Evolutionary conservation across 2,113 vertebrate species (phyloP), one percentile per base, ranked within the genome.

Genomic region (Anarhynchus alexandrinus): DNA sequence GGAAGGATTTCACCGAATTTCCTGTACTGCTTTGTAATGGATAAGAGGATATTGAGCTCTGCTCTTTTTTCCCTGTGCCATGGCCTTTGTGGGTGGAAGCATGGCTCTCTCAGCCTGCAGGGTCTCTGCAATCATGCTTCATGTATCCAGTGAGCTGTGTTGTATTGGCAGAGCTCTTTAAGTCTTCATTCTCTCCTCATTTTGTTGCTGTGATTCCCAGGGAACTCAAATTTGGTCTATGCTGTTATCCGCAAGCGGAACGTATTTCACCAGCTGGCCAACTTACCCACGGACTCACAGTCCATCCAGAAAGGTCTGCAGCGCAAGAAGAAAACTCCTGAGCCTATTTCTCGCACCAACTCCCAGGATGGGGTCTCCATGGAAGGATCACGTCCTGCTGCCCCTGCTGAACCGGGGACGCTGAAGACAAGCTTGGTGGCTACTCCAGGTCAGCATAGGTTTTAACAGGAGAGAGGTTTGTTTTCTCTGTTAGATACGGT

Each of bases 171-270:
- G 49, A 84, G 59, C 52, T 78, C 47, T 82, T 21, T 17, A 36
- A 69, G 18, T 61, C 70, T 86, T 40, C 30, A 16, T 65, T 55
- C n/a, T 66, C 59, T 62, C 26, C 58, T 82, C 0, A 0, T 64
- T 87, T 73, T 45, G 7, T 76, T 83, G n/a, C 58, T 93, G 42
- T 91, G 42, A 25, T 87, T 94, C 11, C 8, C 97, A 99, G 99
- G 99, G 71, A 99, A 99, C 98, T 99, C 99, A 82, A 99, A 99
- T 95, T 95, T 99, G 96, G 99, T 99, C 30, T 99, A 99, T 2
- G 99, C 99, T 93, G 99, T 99, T 95, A 99, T 99, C 97, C 99
- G 99, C 72, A 99, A 99, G 94, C 98, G 99, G 34, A 99, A 98
- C 1, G 98, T 99, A 42, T 99, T 99, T 97, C 99, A 99, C 95